These are phyloP conservation scores for Thamnophis sirtalis DNA, from an alignment of 2,113 vertebrate species.

Conservation along the genomic window DNA sequence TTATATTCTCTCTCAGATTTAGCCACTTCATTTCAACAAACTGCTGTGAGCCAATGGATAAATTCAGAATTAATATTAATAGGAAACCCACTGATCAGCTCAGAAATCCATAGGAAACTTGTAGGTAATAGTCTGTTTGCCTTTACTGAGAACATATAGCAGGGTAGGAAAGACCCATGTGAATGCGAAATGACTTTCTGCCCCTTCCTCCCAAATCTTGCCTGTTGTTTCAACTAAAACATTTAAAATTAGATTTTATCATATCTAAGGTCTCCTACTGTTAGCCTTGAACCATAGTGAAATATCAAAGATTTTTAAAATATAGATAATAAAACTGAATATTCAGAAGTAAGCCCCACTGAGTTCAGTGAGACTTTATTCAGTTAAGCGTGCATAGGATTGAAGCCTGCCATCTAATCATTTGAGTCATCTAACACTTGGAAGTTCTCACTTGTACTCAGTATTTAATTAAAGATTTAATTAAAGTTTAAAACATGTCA, in stretches of 20 bases:
- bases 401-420: not conserved
- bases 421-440: not conserved
- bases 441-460: not conserved
- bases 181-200: not conserved
- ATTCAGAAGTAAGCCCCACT: not conserved
- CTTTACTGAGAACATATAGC: not conserved
- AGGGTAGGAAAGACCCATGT: not conserved
- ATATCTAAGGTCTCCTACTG: not conserved
- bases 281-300: not conserved
- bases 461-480: not conserved
- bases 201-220: not conserved
- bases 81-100: conserved; percentile 10
- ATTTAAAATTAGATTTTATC: not conserved
- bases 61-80: conserved; percentile 17
- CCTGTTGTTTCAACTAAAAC: conserved; percentile 4
- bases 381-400: not conserved
- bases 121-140: not conserved
- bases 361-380: not conserved
- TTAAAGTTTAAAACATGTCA: not conserved
- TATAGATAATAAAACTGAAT: not conserved
- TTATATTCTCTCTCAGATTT: not conserved
- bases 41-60: conserved; percentile 13
- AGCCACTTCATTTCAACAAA: not conserved
- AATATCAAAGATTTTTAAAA: not conserved
- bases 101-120: not conserved